These are phyloP conservation scores for Ceraclea dissimilis DNA, from an alignment of 2,888 invertebrate species.

Conservation along the genomic window DNA sequence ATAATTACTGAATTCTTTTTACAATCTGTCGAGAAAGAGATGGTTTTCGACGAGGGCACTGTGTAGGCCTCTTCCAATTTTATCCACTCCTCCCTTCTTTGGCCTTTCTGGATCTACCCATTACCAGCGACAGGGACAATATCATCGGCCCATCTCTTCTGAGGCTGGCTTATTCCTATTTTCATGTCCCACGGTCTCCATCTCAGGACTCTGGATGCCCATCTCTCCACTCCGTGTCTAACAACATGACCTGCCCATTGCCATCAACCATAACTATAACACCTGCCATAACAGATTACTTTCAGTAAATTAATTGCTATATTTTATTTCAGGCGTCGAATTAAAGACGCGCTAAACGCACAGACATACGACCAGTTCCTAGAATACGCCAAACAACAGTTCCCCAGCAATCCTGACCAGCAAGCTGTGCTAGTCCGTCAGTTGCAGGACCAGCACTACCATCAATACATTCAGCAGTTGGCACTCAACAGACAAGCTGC, in stretches of 20 bases:
- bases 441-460: conserved; percentile 97
- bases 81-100: no score
- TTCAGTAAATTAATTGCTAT: neutral
- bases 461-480: conserved; percentile 96
- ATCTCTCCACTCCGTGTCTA: no score
- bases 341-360: conserved; percentile 94
- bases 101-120: no score
- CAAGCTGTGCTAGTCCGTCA: conserved; percentile 91
- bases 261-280: neutral
- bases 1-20: neutral
- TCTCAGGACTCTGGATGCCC: no score
- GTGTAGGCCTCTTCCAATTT: no score
- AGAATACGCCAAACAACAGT: conserved; percentile 91
- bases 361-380: conserved; percentile 83
- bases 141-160: no score
- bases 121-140: no score
- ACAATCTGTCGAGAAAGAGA: no score
- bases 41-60: no score
- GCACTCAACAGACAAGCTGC: conserved; percentile 39
- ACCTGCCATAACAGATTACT: neutral
- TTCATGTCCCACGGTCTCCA: no score
- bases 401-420: conserved; percentile 76
- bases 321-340: conserved; percentile 60
- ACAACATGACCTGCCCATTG: neutral
- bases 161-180: no score